Evolutionary conservation across 2,113 vertebrate genomes (phyloP).

Genomic region (Solenodon paradoxus): DNA sequence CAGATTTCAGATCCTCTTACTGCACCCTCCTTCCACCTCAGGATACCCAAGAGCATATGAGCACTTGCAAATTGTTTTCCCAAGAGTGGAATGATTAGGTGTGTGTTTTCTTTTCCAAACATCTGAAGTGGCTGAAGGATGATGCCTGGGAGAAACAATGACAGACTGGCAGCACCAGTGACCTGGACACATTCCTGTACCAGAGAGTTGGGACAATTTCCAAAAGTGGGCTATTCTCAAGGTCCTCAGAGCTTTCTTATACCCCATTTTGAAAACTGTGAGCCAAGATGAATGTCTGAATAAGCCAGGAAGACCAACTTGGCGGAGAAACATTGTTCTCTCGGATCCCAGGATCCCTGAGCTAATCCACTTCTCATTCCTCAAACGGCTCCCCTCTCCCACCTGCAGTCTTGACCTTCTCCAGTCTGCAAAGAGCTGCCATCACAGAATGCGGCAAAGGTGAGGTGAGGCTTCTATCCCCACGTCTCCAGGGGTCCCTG

Average conservation of each 20-base stretch:
- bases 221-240: not conserved
- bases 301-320: not conserved
- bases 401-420: not conserved
- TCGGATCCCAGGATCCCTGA: not conserved
- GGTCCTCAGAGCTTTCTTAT: not conserved
- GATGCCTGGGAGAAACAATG: not conserved
- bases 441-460: not conserved
- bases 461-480: not conserved
- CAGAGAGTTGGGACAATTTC: not conserved
- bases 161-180: not conserved
- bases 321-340: not conserved
- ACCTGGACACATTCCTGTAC: not conserved
- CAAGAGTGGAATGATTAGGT: not conserved
- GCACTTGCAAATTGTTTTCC: not conserved
- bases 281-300: not conserved
- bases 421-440: not conserved
- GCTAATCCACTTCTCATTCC: not conserved
- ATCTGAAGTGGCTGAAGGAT: not conserved
- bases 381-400: rapidly evolving
- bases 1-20: not conserved
- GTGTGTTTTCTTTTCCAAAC: not conserved
- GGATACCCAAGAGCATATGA: too few species aligned
- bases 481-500: not conserved
- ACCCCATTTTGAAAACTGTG: not conserved
- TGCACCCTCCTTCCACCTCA: not conserved